Evolutionary conservation across 2,888 invertebrate species (phyloP).

Genomic region (Xanthorhoe spadicearia): DNA sequence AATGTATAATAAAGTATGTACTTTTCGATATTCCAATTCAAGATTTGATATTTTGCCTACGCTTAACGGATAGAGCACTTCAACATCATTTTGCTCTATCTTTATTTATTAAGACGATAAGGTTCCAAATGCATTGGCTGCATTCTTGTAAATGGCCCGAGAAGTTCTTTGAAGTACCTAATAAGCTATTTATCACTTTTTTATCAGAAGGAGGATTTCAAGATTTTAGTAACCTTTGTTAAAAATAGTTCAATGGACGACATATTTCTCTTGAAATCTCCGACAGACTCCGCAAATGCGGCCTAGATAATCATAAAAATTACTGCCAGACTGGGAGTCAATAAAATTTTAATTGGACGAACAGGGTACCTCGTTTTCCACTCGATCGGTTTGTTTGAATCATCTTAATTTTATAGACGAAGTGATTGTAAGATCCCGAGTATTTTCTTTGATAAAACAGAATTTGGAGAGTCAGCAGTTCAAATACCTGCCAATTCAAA

Average conservation of each 20-base stretch:
- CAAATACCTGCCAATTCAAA: conserved; percentile 5
- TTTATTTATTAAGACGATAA: too few species aligned
- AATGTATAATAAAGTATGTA: background rate
- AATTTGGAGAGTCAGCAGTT: conserved; percentile 20
- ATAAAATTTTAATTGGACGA: conserved; percentile 59
- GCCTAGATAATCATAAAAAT: conserved; percentile 64
- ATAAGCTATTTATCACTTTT: background rate
- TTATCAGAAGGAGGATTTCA: too few species aligned
- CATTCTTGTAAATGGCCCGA: too few species aligned
- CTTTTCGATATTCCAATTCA: background rate
- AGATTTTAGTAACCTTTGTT: background rate
- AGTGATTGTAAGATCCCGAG: conserved; percentile 40
- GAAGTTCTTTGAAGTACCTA: background rate
- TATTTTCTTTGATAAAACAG: conserved; percentile 40
- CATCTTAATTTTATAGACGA: conserved; percentile 47
- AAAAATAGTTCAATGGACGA: background rate
- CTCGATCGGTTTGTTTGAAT: conserved; percentile 54
- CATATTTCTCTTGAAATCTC: background rate
- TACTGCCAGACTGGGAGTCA: conserved; percentile 45
- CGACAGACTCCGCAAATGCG: conserved; percentile 15
- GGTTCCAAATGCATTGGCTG: too few species aligned
- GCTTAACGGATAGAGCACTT: too few species aligned
- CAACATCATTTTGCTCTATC: too few species aligned
- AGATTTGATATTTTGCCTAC: too few species aligned
- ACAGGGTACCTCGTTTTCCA: conserved; percentile 53